Conservation (phyloP, 2,888 invertebrate species). For the Synergus umbraculus region DNA sequence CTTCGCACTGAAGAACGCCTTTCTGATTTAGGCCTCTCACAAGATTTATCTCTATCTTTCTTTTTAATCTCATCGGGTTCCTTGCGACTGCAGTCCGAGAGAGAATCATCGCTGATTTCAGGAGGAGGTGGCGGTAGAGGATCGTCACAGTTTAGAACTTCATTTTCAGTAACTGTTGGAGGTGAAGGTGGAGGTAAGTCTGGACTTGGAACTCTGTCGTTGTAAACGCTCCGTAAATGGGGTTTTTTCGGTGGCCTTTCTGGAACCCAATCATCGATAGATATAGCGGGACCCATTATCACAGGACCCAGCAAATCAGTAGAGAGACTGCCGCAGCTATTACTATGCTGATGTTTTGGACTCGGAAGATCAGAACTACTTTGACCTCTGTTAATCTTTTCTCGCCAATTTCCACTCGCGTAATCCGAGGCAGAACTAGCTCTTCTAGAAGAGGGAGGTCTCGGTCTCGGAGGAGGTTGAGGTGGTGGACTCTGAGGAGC, state of each 20-base stretch:
- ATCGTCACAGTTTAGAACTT: conserved; percentile 81
- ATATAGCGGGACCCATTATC: conserved; percentile 82
- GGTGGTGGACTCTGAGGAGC: conserved; percentile 64
- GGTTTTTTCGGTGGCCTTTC: conserved; percentile 89
- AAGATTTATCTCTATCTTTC: conserved; percentile 54
- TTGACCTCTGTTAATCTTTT: conserved; percentile 68
- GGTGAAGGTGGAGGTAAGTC: conserved; percentile 83
- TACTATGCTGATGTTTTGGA: conserved; percentile 80
- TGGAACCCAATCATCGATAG: conserved; percentile 84
- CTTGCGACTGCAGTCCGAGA: conserved; percentile 1
- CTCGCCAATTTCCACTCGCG: conserved; percentile 79
- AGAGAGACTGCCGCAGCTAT: conserved; percentile 81
- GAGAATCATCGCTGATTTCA: conserved; percentile 72
- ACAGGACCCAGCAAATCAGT: conserved; percentile 81
- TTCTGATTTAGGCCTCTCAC: conserved; percentile 68
- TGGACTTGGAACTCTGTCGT: conserved; percentile 80
- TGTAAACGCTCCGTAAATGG: conserved; percentile 79
- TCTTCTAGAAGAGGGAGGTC: conserved; percentile 79
- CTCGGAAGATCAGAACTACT: conserved; percentile 62
- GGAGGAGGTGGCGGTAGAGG: conserved; percentile 84
- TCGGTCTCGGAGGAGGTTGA: conserved; percentile 77
- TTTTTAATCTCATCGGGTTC: conserved; percentile 52
- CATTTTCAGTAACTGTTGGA: conserved; percentile 81
- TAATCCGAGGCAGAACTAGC: conserved; percentile 86
- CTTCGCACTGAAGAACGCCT: conserved; percentile 69